Conservation (phyloP, 2,888 invertebrate genomes). For the Eupithecia dodoneata region DNA sequence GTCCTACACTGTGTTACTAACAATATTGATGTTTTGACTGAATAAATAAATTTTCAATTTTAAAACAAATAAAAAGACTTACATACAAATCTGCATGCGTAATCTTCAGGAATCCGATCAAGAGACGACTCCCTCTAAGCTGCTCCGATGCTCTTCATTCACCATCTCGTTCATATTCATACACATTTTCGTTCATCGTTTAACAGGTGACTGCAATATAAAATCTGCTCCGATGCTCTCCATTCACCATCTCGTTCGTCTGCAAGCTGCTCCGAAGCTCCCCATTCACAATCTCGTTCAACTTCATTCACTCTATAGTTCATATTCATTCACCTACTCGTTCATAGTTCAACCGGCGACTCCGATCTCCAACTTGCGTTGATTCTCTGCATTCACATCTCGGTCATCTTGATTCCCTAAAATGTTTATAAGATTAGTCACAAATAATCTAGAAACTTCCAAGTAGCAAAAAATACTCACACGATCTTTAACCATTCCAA, state of each 20-base stretch:
- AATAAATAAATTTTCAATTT: too few species aligned
- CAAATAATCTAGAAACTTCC: neutral
- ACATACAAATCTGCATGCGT: neutral
- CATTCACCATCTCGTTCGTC: neutral
- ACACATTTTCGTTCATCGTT: too few species aligned
- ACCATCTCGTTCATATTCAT: too few species aligned
- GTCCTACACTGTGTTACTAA: too few species aligned
- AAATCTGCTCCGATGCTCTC: neutral
- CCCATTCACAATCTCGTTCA: too few species aligned
- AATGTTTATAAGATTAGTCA: neutral
- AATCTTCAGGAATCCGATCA: neutral
- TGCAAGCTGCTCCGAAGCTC: too few species aligned
- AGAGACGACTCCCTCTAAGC: too few species aligned
- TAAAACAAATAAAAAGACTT: neutral
- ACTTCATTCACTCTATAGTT: neutral
- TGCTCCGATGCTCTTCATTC: too few species aligned
- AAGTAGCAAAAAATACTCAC: neutral
- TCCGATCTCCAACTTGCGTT: neutral
- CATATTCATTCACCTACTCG: neutral
- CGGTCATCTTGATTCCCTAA: constrained; percentile 1
- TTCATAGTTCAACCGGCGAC: neutral
- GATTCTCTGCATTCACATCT: neutral
- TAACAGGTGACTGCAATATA: too few species aligned
- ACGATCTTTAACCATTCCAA: neutral
- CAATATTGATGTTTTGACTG: too few species aligned